These are phyloP conservation scores for Riptortus pedestris DNA, from an alignment of 1,140 invertebrate genomes.

Conservation along the genomic window DNA sequence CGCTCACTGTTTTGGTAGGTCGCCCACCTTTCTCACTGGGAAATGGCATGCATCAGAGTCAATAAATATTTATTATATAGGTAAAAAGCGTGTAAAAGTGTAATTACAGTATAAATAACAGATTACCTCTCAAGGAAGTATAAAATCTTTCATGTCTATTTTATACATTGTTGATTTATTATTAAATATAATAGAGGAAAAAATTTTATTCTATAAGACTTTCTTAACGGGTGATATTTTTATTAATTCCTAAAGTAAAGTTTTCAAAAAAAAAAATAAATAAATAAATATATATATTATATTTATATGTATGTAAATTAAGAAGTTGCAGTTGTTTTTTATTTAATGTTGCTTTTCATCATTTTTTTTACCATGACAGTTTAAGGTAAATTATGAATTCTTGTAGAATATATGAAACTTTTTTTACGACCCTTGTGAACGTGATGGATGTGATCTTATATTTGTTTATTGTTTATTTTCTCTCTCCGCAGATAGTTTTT, in stretches of 20 bases:
- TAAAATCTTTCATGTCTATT: constrained; percentile 10
- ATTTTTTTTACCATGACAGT: constrained; percentile 28
- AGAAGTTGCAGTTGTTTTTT: constrained; percentile 22
- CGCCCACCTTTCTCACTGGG: constrained; percentile 33
- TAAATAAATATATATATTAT: too few relatives aligned
- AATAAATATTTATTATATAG: constrained; percentile 18
- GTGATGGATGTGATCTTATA: constrained; percentile 29
- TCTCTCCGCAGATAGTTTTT: background rate
- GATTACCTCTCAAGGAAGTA: constrained; percentile 18
- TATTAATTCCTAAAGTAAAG: constrained; percentile 8
- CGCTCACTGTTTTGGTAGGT: constrained; percentile 1
- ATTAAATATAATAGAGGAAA: constrained; percentile 9
- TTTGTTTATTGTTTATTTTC: constrained; percentile 3
- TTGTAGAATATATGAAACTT: constrained; percentile 22
- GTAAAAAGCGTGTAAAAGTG: constrained; percentile 26
- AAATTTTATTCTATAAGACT: constrained; percentile 13
- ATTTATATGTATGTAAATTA: background rate
- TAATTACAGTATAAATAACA: constrained; percentile 21
- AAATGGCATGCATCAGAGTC: constrained; percentile 18
- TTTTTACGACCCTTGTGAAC: constrained; percentile 32
- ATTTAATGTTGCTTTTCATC: constrained; percentile 18
- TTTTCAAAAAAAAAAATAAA: background rate
- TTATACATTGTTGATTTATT: constrained; percentile 20
- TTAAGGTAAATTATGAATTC: constrained; percentile 9
- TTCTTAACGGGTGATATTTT: constrained; percentile 13